phyloP scores from a whole-genome alignment of 2,797 vertebrate genomes.

The Helarctos malayanus region DNA sequence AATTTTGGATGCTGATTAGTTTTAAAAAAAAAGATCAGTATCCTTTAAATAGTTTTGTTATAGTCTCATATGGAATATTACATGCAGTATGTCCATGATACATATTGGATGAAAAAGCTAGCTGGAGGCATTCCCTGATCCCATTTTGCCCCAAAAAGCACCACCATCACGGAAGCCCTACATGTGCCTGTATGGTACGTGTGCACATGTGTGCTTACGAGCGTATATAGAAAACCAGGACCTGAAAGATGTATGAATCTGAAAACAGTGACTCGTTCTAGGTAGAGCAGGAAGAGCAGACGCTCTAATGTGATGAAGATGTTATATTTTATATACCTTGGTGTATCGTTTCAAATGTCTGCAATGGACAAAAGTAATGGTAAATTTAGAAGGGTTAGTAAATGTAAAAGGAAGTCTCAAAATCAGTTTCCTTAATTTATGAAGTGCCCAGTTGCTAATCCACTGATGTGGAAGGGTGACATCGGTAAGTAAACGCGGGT shows the following conservation, averaged over 20 bases:
- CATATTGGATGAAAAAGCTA: neutral
- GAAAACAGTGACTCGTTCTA: neutral
- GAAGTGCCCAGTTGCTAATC: neutral
- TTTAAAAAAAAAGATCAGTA: neutral
- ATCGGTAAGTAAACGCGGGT: neutral
- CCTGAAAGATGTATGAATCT: neutral
- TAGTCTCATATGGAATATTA: neutral
- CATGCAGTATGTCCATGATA: neutral
- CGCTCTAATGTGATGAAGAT: neutral
- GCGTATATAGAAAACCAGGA: neutral
- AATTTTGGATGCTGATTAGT: neutral
- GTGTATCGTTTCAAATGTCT: neutral
- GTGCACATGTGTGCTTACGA: neutral
- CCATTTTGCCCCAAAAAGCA: neutral
- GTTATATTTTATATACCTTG: neutral
- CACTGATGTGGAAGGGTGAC: neutral
- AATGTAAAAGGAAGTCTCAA: conserved; percentile 12
- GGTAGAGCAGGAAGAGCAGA: neutral
- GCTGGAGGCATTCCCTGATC: neutral
- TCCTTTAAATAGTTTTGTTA: neutral
- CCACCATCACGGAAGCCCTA: neutral
- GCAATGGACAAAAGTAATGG: neutral
- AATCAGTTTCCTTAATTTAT: neutral
- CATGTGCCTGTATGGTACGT: neutral
- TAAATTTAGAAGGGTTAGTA: neutral